A percentile compares a stretch with the other conserved stretches of the same genome.
Conservation (phyloP, 2,888 invertebrate genomes). For the Candidula unifasciata region DNA sequence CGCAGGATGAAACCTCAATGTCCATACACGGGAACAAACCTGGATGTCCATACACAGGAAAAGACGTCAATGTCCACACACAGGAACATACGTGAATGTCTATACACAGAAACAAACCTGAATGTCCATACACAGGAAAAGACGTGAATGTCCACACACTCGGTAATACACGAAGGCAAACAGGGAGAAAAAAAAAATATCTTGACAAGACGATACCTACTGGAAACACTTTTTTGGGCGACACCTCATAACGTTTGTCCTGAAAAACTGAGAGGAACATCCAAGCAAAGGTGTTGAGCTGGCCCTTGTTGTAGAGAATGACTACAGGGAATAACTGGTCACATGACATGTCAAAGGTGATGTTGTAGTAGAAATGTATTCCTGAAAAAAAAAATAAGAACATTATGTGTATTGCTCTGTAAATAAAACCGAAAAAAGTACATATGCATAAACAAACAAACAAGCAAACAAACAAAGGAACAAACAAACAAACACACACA, state of each 20-base stretch:
- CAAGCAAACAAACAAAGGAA: neutral
- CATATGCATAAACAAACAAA: neutral
- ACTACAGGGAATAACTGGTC: neutral
- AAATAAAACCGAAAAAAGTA: too few relatives aligned
- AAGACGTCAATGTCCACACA: too few relatives aligned
- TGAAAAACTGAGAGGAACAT: neutral
- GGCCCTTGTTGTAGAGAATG: neutral
- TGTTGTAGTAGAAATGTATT: conserved; percentile 15
- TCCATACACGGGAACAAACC: too few relatives aligned
- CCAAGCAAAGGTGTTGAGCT: neutral
- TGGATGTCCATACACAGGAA: too few relatives aligned
- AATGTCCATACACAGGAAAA: too few relatives aligned
- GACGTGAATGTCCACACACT: too few relatives aligned
- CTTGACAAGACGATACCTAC: neutral
- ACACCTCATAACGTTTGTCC: neutral
- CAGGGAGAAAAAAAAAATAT: neutral
- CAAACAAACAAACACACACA: neutral
- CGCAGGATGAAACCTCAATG: too few relatives aligned
- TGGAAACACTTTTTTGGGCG: neutral
- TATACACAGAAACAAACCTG: too few relatives aligned
- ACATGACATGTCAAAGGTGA: neutral
- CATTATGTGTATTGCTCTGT: too few relatives aligned
- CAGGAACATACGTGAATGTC: too few relatives aligned
- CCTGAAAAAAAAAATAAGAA: neutral
- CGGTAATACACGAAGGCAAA: too few relatives aligned